Evolutionary conservation across 2,797 vertebrate genomes (phyloP).

Genomic region (Eulemur rubriventer): DNA sequence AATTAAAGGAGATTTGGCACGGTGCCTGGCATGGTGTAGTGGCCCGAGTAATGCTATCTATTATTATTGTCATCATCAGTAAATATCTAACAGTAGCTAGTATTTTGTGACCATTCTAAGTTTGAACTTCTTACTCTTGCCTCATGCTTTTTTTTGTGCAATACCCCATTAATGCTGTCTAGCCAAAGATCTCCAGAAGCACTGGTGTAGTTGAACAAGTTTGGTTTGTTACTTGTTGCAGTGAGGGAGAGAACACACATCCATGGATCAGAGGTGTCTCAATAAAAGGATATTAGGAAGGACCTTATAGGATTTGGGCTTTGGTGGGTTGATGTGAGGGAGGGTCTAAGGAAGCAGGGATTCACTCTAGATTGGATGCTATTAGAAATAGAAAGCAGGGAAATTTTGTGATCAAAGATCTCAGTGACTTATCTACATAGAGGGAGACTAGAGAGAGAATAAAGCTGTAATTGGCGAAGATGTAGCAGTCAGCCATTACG

Average conservation of each 20-base stretch:
- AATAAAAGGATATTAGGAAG: neutral
- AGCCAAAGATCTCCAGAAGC: neutral
- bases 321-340: neutral
- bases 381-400: neutral
- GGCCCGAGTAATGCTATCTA: neutral
- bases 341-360: neutral
- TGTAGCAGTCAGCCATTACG: neutral
- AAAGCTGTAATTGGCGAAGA: neutral
- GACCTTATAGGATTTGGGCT: neutral
- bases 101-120: neutral
- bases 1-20: neutral
- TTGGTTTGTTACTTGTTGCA: neutral
- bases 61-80: neutral
- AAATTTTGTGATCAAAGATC: neutral
- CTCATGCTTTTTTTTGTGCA: neutral
- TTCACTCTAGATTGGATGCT: neutral
- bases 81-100: neutral
- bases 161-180: neutral
- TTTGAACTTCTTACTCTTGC: neutral
- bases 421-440: neutral
- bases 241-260: too few species aligned
- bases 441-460: neutral
- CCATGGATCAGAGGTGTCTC: neutral
- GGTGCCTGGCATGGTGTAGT: neutral
- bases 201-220: neutral